These are phyloP conservation scores for Manacus vitellinus DNA, from an alignment of 2,113 vertebrate species.

Conservation along the genomic window DNA sequence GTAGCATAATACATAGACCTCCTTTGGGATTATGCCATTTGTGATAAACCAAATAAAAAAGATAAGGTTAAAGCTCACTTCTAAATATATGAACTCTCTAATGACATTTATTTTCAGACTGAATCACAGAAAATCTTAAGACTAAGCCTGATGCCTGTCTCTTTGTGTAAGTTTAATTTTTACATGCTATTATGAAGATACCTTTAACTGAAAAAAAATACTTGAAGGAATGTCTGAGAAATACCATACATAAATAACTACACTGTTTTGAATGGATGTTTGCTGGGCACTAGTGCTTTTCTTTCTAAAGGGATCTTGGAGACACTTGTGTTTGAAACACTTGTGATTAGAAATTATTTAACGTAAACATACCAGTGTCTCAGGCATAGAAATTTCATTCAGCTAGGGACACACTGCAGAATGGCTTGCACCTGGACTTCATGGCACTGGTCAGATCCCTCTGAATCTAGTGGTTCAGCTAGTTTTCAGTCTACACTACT, in stretches of 20 bases:
- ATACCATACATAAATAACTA: background rate
- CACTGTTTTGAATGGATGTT: background rate
- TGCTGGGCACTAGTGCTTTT: background rate
- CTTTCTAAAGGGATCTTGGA: background rate
- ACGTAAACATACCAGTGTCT: background rate
- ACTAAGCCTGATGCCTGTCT: background rate
- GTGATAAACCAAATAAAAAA: background rate
- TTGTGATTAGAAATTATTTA: background rate
- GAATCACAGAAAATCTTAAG: background rate
- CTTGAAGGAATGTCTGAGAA: background rate
- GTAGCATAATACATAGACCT: background rate
- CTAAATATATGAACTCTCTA: background rate
- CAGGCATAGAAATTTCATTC: background rate
- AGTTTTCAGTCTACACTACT: background rate
- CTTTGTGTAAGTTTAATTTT: background rate
- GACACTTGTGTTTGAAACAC: background rate
- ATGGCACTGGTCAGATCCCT: background rate
- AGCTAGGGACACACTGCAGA: rapidly evolving
- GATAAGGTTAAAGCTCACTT: background rate
- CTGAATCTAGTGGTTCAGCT: background rate
- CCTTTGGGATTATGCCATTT: background rate
- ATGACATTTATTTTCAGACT: background rate
- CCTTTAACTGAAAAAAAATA: background rate
- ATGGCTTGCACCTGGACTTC: background rate
- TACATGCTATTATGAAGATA: background rate